Evolutionary conservation across 2,888 invertebrate species (phyloP), one percentile per base, ranked within the genome.

Genomic region (Microctonus hyperodae): DNA sequence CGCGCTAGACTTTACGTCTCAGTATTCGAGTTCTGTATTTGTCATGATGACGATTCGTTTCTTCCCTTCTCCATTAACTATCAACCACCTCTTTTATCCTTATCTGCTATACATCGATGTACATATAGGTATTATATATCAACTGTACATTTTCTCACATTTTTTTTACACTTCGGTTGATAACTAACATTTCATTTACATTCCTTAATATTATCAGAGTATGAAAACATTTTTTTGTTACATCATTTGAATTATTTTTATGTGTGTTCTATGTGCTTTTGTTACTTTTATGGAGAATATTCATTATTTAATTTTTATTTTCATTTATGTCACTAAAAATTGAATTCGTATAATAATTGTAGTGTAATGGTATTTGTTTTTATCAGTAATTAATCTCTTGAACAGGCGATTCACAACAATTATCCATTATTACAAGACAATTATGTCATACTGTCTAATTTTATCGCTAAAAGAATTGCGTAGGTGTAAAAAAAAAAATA

Each of bases 1-100:
- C 72, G 71, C 73, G 65, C 69, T 69, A 69, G 55, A 55, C 65
- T 58, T 40, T 37, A 50, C 10, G 59, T 62, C 64, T 10, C 63
- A 44, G 51, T 58, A 33, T 55, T 51, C 64, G 22, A 44, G 16
- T 25, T 56, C n/a, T 60, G 25, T 40, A 28, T 44, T 16, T 44
- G 44, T 44, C 4, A 28, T 28, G 28, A 7, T 44, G 37, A 37
- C n/a, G 37, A 7, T 44, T 44, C 16, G 44, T 62, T n/a, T 57
- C 28, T 37, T 31, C 13, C 57, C 33, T 16, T 33, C 37, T 33
- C 57, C 57, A 55, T 31, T 11, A 57, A 31, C 57, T n/a, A 31
- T 20, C n/a, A 22, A 13, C 16, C 22, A 37, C 57, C 23, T 37
- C 16, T 16, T n/a, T n/a, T 5, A 3, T 16, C 28, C 7, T 28